These are phyloP conservation scores for Ophion slaviceki DNA, from an alignment of 2,888 invertebrate species.

Conservation along the genomic window DNA sequence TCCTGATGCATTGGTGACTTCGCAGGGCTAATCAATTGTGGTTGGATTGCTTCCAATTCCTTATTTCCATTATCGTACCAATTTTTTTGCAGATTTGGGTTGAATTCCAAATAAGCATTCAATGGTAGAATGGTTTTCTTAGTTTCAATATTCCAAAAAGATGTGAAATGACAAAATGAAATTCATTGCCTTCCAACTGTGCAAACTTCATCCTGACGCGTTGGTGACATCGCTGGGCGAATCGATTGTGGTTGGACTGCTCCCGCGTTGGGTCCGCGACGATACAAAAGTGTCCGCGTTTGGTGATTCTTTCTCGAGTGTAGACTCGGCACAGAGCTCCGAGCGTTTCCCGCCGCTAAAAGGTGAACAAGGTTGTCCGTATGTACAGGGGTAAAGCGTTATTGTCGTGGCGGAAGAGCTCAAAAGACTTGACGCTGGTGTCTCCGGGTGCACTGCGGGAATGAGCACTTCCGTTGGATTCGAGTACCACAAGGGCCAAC, in stretches of 20 bases:
- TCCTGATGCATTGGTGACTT: too few species aligned
- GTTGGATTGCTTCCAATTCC: too few species aligned
- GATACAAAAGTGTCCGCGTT: conserved; percentile 3
- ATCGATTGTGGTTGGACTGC: conserved; percentile 35
- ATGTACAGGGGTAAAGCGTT: conserved; percentile 28
- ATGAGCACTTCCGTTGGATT: conserved; percentile 29
- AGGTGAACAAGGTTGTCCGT: conserved; percentile 10
- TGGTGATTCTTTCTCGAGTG: conserved; percentile 48
- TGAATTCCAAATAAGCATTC: too few species aligned
- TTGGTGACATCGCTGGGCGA: background rate
- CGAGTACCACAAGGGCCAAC: conserved; percentile 40
- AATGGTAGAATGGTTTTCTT: background rate
- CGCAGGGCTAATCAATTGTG: too few species aligned
- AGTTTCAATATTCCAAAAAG: background rate
- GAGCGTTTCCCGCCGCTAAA: background rate
- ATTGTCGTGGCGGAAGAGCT: conserved; percentile 60
- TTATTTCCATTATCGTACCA: too few species aligned
- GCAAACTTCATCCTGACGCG: background rate
- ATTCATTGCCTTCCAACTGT: background rate
- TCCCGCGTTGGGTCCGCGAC: background rate
- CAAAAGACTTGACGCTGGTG: conserved; percentile 52
- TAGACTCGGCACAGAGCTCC: background rate
- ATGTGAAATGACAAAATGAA: background rate
- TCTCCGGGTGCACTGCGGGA: background rate
- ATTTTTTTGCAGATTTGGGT: too few species aligned